These are phyloP conservation scores for western clawed frog (Xenopus tropicalis) DNA, from an alignment of 2,113 vertebrate species.

Conservation along the genomic window DNA sequence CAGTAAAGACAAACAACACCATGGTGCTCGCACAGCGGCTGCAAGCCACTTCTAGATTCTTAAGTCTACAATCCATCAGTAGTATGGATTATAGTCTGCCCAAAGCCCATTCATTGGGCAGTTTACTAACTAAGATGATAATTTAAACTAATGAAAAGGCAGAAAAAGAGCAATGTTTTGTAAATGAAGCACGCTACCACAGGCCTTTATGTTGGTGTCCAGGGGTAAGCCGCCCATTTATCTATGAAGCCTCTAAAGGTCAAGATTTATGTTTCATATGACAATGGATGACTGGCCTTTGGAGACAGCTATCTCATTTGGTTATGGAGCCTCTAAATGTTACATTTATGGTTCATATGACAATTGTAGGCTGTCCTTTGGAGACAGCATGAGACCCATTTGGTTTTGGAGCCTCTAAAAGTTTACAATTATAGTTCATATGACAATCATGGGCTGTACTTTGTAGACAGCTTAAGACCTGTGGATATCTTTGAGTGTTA, in stretches of 20 bases:
- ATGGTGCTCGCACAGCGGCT: conserved; percentile 13
- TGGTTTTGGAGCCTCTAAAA: too few species aligned
- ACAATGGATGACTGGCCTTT: too few species aligned
- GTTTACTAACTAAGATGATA: neutral
- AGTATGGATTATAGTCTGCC: neutral
- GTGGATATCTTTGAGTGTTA: neutral
- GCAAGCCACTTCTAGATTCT: neutral
- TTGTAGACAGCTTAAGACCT: neutral
- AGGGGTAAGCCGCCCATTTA: too few species aligned
- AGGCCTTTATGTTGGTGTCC: too few species aligned
- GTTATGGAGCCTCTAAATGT: too few species aligned
- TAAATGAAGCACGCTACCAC: neutral
- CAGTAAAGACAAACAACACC: conserved; percentile 15
- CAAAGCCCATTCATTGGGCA: neutral
- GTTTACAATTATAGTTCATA: too few species aligned
- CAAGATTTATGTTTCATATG: too few species aligned
- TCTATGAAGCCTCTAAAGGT: too few species aligned
- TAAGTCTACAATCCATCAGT: neutral
- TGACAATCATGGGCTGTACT: too few species aligned
- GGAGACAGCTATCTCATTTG: too few species aligned
- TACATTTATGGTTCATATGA: too few species aligned
- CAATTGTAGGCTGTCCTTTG: neutral
- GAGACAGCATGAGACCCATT: neutral
- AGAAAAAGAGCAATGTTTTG: neutral
- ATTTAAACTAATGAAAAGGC: neutral